Evolutionary conservation across 2,888 invertebrate genomes (phyloP).

Genomic region (Macrophya annulata): DNA sequence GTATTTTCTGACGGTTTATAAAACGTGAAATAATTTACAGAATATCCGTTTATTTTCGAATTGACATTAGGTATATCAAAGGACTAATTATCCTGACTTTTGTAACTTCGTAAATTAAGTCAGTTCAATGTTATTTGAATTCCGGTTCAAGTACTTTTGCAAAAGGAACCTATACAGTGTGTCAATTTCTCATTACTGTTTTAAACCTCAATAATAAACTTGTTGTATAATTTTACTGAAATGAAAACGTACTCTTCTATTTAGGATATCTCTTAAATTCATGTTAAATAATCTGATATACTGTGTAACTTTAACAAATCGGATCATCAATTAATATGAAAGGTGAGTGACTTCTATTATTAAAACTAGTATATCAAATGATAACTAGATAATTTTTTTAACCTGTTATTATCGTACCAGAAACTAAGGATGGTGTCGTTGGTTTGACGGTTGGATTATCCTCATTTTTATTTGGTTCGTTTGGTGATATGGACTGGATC

Average conservation of each 20-base stretch:
- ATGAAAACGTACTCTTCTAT: background rate
- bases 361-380: background rate
- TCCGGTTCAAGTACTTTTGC: background rate
- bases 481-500: constrained; percentile 74
- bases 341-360: background rate
- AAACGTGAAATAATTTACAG: background rate
- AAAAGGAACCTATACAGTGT: background rate
- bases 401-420: constrained; percentile 63
- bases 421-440: constrained; percentile 65
- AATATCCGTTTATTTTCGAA: background rate
- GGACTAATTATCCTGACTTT: background rate
- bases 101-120: background rate
- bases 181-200: too few species aligned
- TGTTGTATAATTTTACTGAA: too few species aligned
- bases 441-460: constrained; percentile 66
- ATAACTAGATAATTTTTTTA: background rate
- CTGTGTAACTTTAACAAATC: background rate
- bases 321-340: background rate
- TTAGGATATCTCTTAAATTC: background rate
- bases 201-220: background rate
- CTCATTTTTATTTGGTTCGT: constrained; percentile 56
- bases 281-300: background rate
- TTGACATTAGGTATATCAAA: background rate
- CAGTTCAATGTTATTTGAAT: background rate
- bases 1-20: background rate